Conservation (phyloP, 2,797 vertebrate genomes). For the Xenentodon cancila region DNA sequence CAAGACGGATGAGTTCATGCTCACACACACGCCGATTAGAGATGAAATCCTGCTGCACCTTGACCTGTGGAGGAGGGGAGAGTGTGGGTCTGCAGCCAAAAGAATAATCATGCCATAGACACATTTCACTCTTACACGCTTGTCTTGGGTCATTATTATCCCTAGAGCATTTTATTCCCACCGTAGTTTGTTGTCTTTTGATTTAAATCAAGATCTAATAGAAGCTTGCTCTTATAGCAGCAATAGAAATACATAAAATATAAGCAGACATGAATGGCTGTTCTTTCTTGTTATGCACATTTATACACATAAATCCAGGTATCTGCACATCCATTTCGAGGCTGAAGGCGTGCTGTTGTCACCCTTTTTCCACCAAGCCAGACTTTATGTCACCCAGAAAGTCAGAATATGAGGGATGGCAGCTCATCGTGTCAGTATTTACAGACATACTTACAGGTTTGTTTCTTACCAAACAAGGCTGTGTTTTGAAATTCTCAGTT, state of each 20-base stretch:
- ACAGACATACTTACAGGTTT: slow-evolving; percentile 61
- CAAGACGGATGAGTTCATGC: slow-evolving; percentile 73
- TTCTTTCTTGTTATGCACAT: slow-evolving; percentile 37
- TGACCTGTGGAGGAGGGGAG: slow-evolving; percentile 67
- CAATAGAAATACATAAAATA: slow-evolving; percentile 2
- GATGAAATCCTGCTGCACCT: slow-evolving; percentile 73
- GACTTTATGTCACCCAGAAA: slow-evolving; percentile 72
- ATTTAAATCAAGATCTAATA: not conserved
- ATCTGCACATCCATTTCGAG: slow-evolving; percentile 50
- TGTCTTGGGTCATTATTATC: not conserved
- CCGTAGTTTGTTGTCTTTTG: not conserved
- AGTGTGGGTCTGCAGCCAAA: slow-evolving; percentile 27
- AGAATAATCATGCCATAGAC: slow-evolving; percentile 47
- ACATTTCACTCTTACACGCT: slow-evolving; percentile 25
- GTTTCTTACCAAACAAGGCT: slow-evolving; percentile 56
- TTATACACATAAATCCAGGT: slow-evolving; percentile 48
- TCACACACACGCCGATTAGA: slow-evolving; percentile 56
- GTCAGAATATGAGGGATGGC: slow-evolving; percentile 69
- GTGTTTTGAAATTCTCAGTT: slow-evolving; percentile 54
- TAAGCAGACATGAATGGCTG: slow-evolving; percentile 7
- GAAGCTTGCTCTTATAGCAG: not conserved
- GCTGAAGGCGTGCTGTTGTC: slow-evolving; percentile 64
- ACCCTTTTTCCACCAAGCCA: slow-evolving; percentile 42
- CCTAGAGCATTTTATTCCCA: no score
- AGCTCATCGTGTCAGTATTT: slow-evolving; percentile 75